A percentile compares a stretch with the other conserved stretches of the same genome.
Evolutionary conservation across 2,888 invertebrate species (phyloP).

Genomic region (Hecatera dysodea): DNA sequence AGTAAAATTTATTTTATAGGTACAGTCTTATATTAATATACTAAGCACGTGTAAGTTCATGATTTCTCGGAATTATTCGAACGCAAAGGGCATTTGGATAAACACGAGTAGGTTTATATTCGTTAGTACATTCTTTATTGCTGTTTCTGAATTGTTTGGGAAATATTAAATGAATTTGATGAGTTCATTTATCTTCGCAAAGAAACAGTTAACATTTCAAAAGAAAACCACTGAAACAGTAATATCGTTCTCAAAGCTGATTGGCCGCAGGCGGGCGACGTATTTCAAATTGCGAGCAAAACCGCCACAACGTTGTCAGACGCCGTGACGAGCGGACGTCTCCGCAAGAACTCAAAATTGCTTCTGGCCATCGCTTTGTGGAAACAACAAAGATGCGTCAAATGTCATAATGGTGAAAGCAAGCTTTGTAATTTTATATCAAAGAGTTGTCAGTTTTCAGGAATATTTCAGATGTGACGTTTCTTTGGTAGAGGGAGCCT

Average conservation of each 20-base stretch:
- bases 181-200: constrained; percentile 5
- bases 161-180: neutral
- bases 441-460: constrained; percentile 61
- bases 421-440: constrained; percentile 58
- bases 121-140: too few species aligned
- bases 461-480: constrained; percentile 61
- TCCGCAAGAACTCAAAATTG: constrained; percentile 50
- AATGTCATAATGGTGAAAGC: constrained; percentile 53
- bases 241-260: constrained; percentile 54
- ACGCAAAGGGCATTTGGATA: too few species aligned
- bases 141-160: neutral
- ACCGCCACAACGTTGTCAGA: constrained; percentile 72
- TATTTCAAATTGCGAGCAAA: constrained; percentile 71
- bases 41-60: too few species aligned
- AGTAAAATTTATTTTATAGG: too few species aligned
- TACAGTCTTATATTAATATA: too few species aligned
- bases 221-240: constrained; percentile 44
- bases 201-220: constrained; percentile 50
- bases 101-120: too few species aligned
- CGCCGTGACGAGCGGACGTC: constrained; percentile 68
- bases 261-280: constrained; percentile 68
- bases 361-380: constrained; percentile 67
- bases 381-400: constrained; percentile 71
- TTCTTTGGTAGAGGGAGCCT: constrained; percentile 53
- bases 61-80: too few species aligned